These are phyloP conservation scores for Schizopygopsis pylzovi DNA, from an alignment of 2,797 vertebrate genomes.

Conservation along the genomic window DNA sequence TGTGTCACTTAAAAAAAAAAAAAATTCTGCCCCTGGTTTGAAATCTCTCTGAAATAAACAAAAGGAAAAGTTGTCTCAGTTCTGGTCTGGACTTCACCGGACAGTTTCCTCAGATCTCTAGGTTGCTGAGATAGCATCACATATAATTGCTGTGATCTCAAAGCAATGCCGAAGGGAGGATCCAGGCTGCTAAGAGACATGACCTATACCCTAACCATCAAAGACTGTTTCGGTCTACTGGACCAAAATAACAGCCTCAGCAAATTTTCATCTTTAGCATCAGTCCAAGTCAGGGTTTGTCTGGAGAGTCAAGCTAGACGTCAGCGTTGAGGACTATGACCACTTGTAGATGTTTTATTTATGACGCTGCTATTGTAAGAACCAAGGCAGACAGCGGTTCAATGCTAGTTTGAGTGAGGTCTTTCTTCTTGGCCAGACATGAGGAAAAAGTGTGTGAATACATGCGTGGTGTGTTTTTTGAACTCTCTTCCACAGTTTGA, in stretches of 20 bases:
- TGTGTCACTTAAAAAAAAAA: background rate
- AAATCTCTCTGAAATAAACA: background rate
- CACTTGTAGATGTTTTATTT: background rate
- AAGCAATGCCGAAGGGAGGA: conserved; percentile 23
- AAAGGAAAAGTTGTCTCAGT: background rate
- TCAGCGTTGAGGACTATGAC: background rate
- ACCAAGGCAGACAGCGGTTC: background rate
- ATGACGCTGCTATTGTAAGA: background rate
- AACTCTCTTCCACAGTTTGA: conserved; percentile 14
- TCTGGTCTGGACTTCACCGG: background rate
- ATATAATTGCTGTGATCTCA: conserved; percentile 32
- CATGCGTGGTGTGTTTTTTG: background rate
- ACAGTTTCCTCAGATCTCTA: conserved; percentile 32
- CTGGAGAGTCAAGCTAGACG: background rate
- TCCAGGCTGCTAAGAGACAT: conserved; percentile 29
- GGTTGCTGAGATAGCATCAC: conserved; percentile 39
- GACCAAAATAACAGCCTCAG: conserved; percentile 28
- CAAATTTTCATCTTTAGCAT: conserved; percentile 5
- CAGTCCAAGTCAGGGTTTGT: background rate
- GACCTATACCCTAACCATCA: conserved; percentile 14
- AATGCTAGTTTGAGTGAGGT: conserved; percentile 41
- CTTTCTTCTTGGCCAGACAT: conserved; percentile 36
- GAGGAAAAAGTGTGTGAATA: conserved; percentile 35
- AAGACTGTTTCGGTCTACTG: conserved; percentile 3
- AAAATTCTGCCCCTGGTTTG: background rate